Evolutionary conservation across 2,888 invertebrate genomes (phyloP), one percentile per base, ranked within the genome.

Genomic region (Lucinisca nassula): DNA sequence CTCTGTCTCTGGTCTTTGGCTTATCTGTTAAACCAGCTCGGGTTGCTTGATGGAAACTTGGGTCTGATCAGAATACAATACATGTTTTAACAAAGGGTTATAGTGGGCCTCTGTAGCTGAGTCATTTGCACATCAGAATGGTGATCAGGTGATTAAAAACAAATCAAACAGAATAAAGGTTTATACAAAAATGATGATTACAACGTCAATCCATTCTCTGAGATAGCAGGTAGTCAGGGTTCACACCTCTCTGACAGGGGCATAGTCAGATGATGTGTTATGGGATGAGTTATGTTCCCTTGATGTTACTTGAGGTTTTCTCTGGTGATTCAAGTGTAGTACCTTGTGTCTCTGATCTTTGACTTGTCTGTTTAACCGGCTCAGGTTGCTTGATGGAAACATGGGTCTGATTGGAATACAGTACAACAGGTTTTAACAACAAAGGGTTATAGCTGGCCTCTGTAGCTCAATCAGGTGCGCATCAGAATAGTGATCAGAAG

Each of bases 171-270:
- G 40, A 40, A 40, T 6, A 40, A 40, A 40, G 14, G 14, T 10
- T 10, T 10, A 40, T 10, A 40, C 40, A 40, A 14, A 40, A n/a
- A 78, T 81, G n/a, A 82, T 88, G 88, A 88, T 88, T 84, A 88
- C 79, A 85, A 82, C 79, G 84, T 88, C 85, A 58, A 88, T 88
- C 88, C 88, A 88, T 88, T 88, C 88, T 84, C 88, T 88, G 88
- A 88, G 40, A 73, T 27, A 38, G 70, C 79, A 61, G 49, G 51
- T 37, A 74, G 82, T 77, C 17, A 27, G 82, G 73, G 40, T 79
- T 85, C 76, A 73, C 88, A 76, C 76, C 58, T 4, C 49, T 24
- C n/a, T n/a, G n/a, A n/a, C n/a, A n/a, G n/a, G n/a, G n/a, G n/a
- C n/a, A n/a, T n/a, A n/a, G n/a, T n/a, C n/a, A n/a, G n/a, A n/a